Conservation (phyloP, 2,888 invertebrate species). For the Synergus laeviventris region DNA sequence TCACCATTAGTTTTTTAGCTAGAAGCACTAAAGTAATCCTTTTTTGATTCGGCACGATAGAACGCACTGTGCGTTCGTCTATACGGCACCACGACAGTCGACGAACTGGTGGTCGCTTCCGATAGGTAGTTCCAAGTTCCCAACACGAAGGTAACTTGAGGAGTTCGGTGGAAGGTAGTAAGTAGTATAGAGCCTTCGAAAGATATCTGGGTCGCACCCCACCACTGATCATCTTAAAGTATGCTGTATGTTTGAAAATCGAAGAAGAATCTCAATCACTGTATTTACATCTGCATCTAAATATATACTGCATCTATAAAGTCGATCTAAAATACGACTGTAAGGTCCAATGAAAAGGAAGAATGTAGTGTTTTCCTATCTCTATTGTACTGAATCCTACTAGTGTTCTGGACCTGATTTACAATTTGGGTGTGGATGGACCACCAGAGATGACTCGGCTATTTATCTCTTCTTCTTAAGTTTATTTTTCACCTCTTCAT, state of each 20-base stretch:
- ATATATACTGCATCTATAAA: conserved; percentile 11
- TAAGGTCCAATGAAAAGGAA: neutral
- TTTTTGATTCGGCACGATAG: conserved; percentile 40
- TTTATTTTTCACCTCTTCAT: neutral
- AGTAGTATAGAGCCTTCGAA: conserved; percentile 64
- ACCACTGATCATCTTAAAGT: conserved; percentile 53
- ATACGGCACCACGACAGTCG: conserved; percentile 67
- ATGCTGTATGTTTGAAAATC: conserved; percentile 54
- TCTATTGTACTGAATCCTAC: neutral
- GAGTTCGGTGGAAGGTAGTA: conserved; percentile 54
- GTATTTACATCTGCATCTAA: conserved; percentile 36
- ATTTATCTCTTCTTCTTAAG: neutral
- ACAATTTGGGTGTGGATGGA: conserved; percentile 21
- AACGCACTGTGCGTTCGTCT: conserved; percentile 55
- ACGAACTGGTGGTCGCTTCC: conserved; percentile 67
- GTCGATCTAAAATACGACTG: neutral
- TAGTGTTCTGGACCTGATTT: neutral
- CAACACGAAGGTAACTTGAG: conserved; percentile 50
- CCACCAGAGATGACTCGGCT: conserved; percentile 13
- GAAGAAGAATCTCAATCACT: conserved; percentile 39
- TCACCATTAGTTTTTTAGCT: conserved; percentile 37
- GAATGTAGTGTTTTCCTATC: conserved; percentile 17
- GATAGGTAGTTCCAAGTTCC: conserved; percentile 57
- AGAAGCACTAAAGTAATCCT: conserved; percentile 33
- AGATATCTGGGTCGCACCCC: conserved; percentile 73